Evolutionary conservation across 2,888 invertebrate genomes (phyloP), one percentile per base, ranked within the genome.

Genomic region (Stenoptilia bipunctidactyla): DNA sequence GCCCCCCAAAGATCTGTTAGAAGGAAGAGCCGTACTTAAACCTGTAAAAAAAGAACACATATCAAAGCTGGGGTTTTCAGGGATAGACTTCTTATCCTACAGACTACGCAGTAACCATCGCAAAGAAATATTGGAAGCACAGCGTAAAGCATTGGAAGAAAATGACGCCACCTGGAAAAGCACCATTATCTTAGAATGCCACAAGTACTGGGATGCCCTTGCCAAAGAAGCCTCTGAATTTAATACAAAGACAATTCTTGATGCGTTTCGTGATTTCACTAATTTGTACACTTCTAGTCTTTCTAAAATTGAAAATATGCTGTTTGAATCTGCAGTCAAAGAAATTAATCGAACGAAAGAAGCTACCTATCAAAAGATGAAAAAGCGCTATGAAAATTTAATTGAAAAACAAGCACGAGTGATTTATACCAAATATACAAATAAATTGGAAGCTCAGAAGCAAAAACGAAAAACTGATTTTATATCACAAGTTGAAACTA

Each of bases 1-100:
- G 33, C 67, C 77, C 2, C 77, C 83, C 1, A 44, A 59, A 30
- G 71, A 76, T 1, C 47, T 75, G 1, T 55, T 79, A 1, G 46
- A 56, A 43, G 66, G 77, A 13, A 63, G 61, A 42, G 46, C 56
- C 2, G 70, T 75, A 9, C 43, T 80, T 30, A 71, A 69, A 48
- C 79, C 83, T 0, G 41, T 67, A 0, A 58, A 58, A 40, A 66
- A 64, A 15, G 50, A 69, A 42, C 43, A 59, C 40, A 53, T 80
- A 2, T 39, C 50, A 1, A 63, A 70, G 47, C 51, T 79, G 37
- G 65, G 68, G 15, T 66, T 51, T 42, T 53, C 53, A 3, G 82
- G 74, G 4, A 64, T 82, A 6, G 61, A 52, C 10, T 49, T 37
- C 13, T 56, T 62, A 14, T 73, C 73, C 12, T 58, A 57, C 38